Base-by-base conservation (phyloP, 2,113 vertebrate genomes). In the Zosterops borbonicus region DNA sequence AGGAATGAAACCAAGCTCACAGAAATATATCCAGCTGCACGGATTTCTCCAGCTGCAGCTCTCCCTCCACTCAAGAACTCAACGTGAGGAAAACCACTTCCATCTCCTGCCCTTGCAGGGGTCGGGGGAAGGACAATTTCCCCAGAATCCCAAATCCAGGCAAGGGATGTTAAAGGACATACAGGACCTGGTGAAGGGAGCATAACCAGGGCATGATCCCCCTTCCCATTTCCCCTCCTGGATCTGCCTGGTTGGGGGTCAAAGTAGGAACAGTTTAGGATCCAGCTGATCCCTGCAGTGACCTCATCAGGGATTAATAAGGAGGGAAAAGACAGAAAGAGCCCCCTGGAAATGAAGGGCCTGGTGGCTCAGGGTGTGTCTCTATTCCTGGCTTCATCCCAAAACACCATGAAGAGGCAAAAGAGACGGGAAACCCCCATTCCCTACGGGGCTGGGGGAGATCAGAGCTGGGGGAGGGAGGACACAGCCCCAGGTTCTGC, bases 141-240 rank as follows among this genome's bases (percentile, higher is more conserved):
- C 33, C 33, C 2, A 0, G 1, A 42, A 39, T 6, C 27, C 55
- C 39, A 44, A 35, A 67, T 14, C 33, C 6, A 9, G 25, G 24
- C 1, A 3, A 19, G 21, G 39, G 55, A 42, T 20, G 15, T 33
- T 60, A 41, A 59, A 79, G 46, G 49, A n/a, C 15, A 44, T 0
- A 3, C 0, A 2, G 21, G 20, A 60, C 39, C 20, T 4, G 6
- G 41, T 12, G 9, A 10, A 23, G 28, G 62, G 16, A 49, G 59
- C 14, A 12, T 0, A 35, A 55, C 28, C 49, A 35, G 55, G 33
- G 65, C 1, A 3, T 35, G 49, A 46, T 0, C 18, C 23, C 17
- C 5, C 27, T n/a, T 6, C 35, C 50, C 15, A 31, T 19, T 20
- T 68, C 8, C 3, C 47, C n/a, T 81, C n/a, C 63, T 28, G 19